Evolutionary conservation across 2,888 invertebrate genomes (phyloP).

Genomic region (Troilus luridus): DNA sequence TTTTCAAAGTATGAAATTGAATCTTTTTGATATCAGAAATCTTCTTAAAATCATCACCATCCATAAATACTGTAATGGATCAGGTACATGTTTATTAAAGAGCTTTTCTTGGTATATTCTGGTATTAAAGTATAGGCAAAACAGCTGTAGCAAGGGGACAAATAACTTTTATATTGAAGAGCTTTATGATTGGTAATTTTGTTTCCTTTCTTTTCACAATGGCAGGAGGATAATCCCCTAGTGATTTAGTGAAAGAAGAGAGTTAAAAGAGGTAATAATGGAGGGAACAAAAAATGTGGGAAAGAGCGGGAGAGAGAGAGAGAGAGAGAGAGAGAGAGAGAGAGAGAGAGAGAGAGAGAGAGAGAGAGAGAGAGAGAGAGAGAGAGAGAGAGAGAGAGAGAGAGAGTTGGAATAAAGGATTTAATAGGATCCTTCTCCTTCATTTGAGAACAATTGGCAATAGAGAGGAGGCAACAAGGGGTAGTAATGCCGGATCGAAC

Average conservation of each 20-base stretch:
- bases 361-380: too few relatives aligned
- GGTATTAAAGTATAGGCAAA: too few relatives aligned
- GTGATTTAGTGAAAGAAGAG: neutral
- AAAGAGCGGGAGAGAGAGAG: neutral
- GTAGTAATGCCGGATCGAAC: conserved; percentile 27
- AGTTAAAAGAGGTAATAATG: conserved; percentile 9
- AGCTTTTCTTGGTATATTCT: too few relatives aligned
- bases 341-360: too few relatives aligned
- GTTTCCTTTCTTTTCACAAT: neutral
- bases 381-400: too few relatives aligned
- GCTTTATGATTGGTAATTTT: neutral
- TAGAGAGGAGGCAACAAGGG: conserved; percentile 1
- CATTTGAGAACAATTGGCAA: conserved; percentile 48
- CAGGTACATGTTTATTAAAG: too few relatives aligned
- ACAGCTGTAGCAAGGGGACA: too few relatives aligned
- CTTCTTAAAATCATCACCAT: too few relatives aligned
- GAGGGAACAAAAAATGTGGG: conserved; percentile 38
- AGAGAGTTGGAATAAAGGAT: conserved; percentile 40
- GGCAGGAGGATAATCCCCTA: neutral
- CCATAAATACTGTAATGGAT: too few relatives aligned
- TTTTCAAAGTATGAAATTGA: too few relatives aligned
- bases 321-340: too few relatives aligned
- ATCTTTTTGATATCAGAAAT: too few relatives aligned
- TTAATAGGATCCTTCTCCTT: conserved; percentile 49
- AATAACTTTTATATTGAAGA: neutral